Evolutionary conservation across 2,113 vertebrate species (phyloP).

Genomic region (Pollachius pollachius): DNA sequence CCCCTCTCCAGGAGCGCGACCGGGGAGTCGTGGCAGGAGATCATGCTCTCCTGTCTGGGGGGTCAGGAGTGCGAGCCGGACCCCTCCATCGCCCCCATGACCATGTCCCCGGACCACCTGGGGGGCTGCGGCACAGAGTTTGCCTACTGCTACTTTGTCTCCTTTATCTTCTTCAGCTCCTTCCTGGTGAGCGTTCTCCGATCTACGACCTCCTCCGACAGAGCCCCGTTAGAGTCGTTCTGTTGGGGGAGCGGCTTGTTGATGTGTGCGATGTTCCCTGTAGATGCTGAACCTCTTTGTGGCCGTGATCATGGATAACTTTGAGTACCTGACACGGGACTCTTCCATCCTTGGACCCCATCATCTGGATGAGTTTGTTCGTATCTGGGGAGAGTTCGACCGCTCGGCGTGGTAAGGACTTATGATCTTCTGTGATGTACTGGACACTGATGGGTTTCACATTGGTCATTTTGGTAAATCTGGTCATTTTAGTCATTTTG

Average conservation of each 20-base stretch:
- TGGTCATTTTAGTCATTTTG: too few relatives aligned
- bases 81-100: constrained; percentile 74
- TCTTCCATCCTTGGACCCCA: constrained; percentile 97
- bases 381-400: constrained; percentile 98
- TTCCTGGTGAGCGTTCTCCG: constrained; percentile 83
- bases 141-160: constrained; percentile 97
- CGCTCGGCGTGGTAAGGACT: constrained; percentile 86
- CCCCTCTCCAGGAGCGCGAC: constrained; percentile 86
- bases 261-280: neutral
- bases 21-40: constrained; percentile 98
- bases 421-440: too few relatives aligned
- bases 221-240: too few relatives aligned
- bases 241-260: too few relatives aligned
- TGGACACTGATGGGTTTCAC: too few relatives aligned
- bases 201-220: too few relatives aligned
- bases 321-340: constrained; percentile 96
- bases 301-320: constrained; percentile 99
- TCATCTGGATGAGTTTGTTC: constrained; percentile 97
- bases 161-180: constrained; percentile 99
- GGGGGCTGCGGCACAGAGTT: constrained; percentile 91
- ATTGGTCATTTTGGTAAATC: too few relatives aligned
- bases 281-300: constrained; percentile 99
- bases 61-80: constrained; percentile 90
- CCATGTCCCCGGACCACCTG: constrained; percentile 72
- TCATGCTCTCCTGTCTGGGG: constrained; percentile 95